Percentiles rank a stretch among this genome's conserved stretches.
Conservation (phyloP, 2,113 vertebrate genomes). For the Turdus rufiventris region DNA sequence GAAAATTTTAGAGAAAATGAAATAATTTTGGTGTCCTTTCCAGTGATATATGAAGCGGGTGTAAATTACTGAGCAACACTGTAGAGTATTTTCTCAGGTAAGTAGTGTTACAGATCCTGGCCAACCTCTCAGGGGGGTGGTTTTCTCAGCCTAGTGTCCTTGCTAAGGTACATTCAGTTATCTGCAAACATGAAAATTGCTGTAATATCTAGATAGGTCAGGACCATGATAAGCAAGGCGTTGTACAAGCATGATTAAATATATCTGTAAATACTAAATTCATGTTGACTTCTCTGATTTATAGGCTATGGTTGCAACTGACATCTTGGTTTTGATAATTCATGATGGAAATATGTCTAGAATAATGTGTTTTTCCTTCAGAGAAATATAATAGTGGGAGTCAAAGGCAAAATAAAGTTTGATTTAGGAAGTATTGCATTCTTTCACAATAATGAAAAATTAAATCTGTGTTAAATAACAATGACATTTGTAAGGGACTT, state of each 20-base stretch:
- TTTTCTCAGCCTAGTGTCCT: background rate
- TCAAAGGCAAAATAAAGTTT: background rate
- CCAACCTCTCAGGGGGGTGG: accelerated
- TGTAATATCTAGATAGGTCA: background rate
- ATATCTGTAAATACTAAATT: background rate
- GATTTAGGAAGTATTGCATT: background rate
- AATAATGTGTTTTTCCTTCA: background rate
- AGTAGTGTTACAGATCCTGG: background rate
- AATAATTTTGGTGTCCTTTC: background rate
- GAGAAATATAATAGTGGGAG: background rate
- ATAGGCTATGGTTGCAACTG: accelerated
- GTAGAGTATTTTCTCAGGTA: background rate
- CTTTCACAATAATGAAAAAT: background rate
- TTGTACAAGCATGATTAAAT: background rate
- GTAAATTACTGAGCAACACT: background rate
- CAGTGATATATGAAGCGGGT: background rate
- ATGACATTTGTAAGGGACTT: background rate
- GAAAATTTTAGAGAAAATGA: background rate
- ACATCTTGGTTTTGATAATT: background rate
- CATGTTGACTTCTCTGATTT: background rate
- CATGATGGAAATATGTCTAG: background rate
- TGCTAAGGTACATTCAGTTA: background rate
- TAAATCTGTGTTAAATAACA: background rate
- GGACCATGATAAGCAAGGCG: background rate
- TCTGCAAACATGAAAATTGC: background rate